These are phyloP conservation scores for Albula goreensis DNA, from an alignment of 2,113 vertebrate genomes.

Conservation along the genomic window DNA sequence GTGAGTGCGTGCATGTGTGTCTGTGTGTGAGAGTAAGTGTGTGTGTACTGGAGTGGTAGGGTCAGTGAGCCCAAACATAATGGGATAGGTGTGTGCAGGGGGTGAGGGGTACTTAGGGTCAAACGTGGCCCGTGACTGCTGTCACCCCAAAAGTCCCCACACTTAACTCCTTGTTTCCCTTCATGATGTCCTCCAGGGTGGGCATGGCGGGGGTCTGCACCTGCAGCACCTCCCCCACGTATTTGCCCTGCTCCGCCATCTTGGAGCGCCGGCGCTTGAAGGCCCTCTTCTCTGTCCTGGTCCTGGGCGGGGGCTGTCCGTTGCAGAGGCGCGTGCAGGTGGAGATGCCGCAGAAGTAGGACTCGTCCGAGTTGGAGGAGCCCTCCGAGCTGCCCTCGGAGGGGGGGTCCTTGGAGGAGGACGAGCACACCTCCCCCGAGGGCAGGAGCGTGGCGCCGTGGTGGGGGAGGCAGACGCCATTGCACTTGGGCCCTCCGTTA, in stretches of 20 bases:
- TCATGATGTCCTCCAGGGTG: slow-evolving; percentile 90
- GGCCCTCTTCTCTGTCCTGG: slow-evolving; percentile 88
- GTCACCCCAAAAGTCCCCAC: slow-evolving; percentile 88
- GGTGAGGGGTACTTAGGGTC: slow-evolving; percentile 40
- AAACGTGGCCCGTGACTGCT: slow-evolving; percentile 85
- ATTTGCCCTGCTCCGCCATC: slow-evolving; percentile 79
- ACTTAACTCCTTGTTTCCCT: slow-evolving; percentile 87
- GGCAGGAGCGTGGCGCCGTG: slow-evolving; percentile 77
- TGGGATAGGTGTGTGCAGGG: background rate
- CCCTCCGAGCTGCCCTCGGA: slow-evolving; percentile 87
- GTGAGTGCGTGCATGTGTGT: slow-evolving; percentile 30
- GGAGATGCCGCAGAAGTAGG: slow-evolving; percentile 81
- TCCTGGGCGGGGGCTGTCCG: slow-evolving; percentile 76
- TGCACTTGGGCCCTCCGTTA: slow-evolving; percentile 78
- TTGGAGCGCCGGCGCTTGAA: slow-evolving; percentile 85
- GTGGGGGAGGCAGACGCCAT: slow-evolving; percentile 77
- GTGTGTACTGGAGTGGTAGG: slow-evolving; percentile 24
- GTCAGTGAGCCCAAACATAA: background rate
- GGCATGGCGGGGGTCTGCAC: slow-evolving; percentile 80
- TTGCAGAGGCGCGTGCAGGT: slow-evolving; percentile 80
- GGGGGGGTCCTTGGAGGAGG: slow-evolving; percentile 76
- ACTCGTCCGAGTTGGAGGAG: slow-evolving; percentile 89
- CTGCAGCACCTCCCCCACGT: slow-evolving; percentile 80
- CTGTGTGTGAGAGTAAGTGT: slow-evolving; percentile 54
- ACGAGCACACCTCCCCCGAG: slow-evolving; percentile 73